phyloP scores from a whole-genome alignment of 37 sponge, comb jelly and placozoan species.

The Chondrilla cf. caribensis region DNA sequence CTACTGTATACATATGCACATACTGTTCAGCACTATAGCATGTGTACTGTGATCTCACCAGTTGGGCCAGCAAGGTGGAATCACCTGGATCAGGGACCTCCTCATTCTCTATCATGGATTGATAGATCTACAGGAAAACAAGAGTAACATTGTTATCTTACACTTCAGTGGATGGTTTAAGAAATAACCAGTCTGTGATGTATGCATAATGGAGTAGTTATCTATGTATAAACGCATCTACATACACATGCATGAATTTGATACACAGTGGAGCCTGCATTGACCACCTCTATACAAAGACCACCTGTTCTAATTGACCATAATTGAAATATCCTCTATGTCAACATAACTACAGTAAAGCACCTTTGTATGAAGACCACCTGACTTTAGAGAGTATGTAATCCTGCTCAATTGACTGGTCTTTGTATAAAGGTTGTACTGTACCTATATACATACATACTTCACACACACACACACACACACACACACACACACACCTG shows the following conservation, averaged over 20 bases:
- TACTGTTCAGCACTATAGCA: too few species aligned
- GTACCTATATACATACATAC: not conserved
- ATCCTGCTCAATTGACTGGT: too few species aligned
- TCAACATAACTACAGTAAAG: not conserved
- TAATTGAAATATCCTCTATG: not conserved
- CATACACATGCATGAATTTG: not conserved
- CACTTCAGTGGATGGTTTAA: not conserved
- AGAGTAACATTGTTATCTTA: not conserved
- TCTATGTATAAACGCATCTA: not conserved
- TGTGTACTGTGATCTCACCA: too few species aligned
- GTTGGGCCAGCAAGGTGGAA: conserved; percentile 9
- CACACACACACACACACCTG: conserved; percentile 47
- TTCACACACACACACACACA: not conserved
- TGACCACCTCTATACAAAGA: not conserved
- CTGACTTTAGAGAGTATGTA: too few species aligned
- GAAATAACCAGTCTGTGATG: too few species aligned
- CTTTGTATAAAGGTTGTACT: too few species aligned
- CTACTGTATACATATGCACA: too few species aligned
- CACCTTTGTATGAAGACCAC: too few species aligned
- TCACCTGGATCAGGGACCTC: conserved; percentile 50
- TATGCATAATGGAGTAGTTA: not conserved
- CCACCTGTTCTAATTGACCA: too few species aligned
- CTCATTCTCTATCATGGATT: conserved; percentile 71
- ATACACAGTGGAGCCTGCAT: not conserved
- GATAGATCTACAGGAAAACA: conserved; percentile 48